These are phyloP conservation scores for Corythornis madagascariensis DNA, from an alignment of 2,113 vertebrate genomes.

Conservation along the genomic window DNA sequence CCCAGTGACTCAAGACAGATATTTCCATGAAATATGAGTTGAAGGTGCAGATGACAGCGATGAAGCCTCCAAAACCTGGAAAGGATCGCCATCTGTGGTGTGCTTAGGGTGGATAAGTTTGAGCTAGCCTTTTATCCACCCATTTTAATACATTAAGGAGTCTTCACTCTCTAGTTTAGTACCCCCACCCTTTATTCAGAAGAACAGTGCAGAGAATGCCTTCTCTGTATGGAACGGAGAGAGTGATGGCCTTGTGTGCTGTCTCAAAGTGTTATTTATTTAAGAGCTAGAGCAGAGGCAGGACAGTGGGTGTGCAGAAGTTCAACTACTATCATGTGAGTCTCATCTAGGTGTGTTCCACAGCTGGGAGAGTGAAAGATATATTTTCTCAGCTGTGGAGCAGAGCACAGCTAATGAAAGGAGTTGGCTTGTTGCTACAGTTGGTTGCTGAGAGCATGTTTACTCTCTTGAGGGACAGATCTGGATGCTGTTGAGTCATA, in stretches of 20 bases:
- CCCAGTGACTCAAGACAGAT: neutral
- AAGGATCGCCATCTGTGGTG: neutral
- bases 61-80: neutral
- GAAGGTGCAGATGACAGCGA: neutral
- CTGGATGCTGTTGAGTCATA: neutral
- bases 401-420: neutral
- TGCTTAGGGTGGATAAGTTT: neutral
- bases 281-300: neutral
- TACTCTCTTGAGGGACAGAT: neutral
- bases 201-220: neutral
- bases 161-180: neutral
- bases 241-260: neutral
- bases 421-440: slow-evolving; percentile 4
- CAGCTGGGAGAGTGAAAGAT: neutral
- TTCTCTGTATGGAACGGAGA: neutral
- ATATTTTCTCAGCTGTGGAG: slow-evolving; percentile 1
- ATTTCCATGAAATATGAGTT: neutral
- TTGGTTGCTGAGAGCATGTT: neutral
- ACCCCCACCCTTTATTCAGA: neutral
- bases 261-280: neutral
- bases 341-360: neutral
- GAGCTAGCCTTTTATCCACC: neutral
- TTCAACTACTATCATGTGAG: neutral
- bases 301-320: neutral
- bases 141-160: neutral